Evolutionary conservation across 92 coral and sea anemone species (phyloP), one percentile per base, ranked within the genome.

Genomic region (Epizoanthus rinbou): DNA sequence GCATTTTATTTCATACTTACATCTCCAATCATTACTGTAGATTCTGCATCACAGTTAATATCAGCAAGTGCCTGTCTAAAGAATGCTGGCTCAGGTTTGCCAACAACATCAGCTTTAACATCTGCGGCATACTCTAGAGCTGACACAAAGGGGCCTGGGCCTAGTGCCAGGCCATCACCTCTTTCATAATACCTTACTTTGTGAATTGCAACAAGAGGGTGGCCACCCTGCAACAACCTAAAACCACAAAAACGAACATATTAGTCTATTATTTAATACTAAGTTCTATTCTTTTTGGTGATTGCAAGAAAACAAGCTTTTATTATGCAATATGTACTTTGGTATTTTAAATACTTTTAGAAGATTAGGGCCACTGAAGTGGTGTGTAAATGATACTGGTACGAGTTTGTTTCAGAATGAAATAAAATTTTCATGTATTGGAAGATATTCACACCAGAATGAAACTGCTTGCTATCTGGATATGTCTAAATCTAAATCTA

Each of bases 141-240:
- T 11, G 98, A 57, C 9, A 94, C 98, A 88, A 96, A 96, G 64
- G 98, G 99, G 3, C 99, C 98, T 75, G 98, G 98, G 4, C 99
- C 99, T n/a, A 96, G 93, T 6, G 97, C 97, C 66, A 96, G 85
- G n/a, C 99, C 99, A 94, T 94, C 98, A 62, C 93, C 94, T 79
- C 92, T 82, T 64, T 84, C 90, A 88, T 88, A 94, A 76, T 94
- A 96, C 53, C 95, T 88, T 18, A 92, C 98, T 80, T 94, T 96
- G 90, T 96, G 98, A 57, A 96, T 82, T 79, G 99, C 99, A 81
- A 96, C 88, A 1, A 96, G 91, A 15, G 98, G 98, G 68, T 88
- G 82, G 17, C 99, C 99, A 19, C 87, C 88, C n/a, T 93, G 86
- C 37, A 96, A 54, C 45, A 96, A 86, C 79, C 98, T 95, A 37